phyloP scores from a whole-genome alignment of 2,113 vertebrate species.

The Oenanthe melanoleuca region DNA sequence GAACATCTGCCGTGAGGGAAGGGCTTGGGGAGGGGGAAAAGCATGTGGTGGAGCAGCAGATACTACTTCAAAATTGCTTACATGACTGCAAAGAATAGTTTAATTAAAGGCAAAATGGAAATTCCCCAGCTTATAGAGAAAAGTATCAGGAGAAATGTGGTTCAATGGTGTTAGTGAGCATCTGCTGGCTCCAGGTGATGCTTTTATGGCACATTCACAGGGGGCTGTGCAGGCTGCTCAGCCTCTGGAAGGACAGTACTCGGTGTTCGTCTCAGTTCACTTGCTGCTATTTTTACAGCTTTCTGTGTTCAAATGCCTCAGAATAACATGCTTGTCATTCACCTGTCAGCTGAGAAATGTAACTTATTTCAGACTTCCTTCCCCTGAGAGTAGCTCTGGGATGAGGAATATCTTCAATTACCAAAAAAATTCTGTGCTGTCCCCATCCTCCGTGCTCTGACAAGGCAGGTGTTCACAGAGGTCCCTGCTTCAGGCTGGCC shows the following conservation, averaged over 20 bases:
- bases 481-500: constrained; percentile 17
- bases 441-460: background rate
- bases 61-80: background rate
- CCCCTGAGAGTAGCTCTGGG: constrained; percentile 53
- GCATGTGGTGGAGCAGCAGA: background rate
- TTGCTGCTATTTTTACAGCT: constrained; percentile 61
- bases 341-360: constrained; percentile 61
- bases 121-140: background rate
- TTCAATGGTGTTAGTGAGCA: background rate
- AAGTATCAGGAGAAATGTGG: background rate
- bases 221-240: background rate
- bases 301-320: constrained; percentile 62
- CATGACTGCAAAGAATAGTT: background rate
- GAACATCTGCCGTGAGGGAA: background rate
- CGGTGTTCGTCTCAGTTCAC: constrained; percentile 12
- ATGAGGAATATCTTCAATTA: constrained; percentile 52
- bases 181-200: background rate
- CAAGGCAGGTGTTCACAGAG: constrained; percentile 30
- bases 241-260: constrained; percentile 38
- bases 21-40: background rate
- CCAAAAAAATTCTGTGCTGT: constrained; percentile 4
- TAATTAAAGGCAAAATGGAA: background rate
- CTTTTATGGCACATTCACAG: background rate
- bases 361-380: constrained; percentile 59
- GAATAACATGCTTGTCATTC: constrained; percentile 68